A percentile compares a stretch with the other conserved stretches of the same genome.
Evolutionary conservation across 1,140 invertebrate genomes (phyloP).

Genomic region (Drosophila bifasciata): DNA sequence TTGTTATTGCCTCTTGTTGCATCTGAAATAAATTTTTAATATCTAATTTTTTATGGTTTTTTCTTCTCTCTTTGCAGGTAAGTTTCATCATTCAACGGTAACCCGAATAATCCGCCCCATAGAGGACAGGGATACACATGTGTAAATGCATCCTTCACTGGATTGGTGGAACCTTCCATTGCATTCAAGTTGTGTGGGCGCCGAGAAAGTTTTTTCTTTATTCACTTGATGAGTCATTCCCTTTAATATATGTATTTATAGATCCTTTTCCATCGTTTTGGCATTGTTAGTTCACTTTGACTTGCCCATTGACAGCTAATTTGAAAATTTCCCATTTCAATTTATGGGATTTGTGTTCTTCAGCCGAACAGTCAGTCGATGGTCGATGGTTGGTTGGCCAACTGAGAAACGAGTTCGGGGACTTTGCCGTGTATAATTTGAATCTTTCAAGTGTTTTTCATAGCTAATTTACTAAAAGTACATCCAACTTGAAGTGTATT

Average conservation of each 20-base stretch:
- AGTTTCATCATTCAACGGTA: slow-evolving; percentile 56
- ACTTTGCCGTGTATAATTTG: no score
- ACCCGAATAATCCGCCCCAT: slow-evolving; percentile 1
- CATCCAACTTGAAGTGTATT: neutral
- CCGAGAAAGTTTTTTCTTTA: no score
- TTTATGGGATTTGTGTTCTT: no score
- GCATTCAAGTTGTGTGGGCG: no score
- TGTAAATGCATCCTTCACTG: slow-evolving; percentile 25
- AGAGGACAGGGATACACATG: slow-evolving; percentile 17
- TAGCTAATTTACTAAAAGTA: slow-evolving; percentile 2
- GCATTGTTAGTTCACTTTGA: neutral
- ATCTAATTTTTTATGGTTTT: slow-evolving; percentile 66
- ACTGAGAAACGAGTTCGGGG: no score
- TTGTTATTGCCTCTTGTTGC: slow-evolving; percentile 31
- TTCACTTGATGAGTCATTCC: no score
- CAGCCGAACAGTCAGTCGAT: no score
- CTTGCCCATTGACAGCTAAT: neutral
- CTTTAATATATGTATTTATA: no score
- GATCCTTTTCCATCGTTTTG: no score
- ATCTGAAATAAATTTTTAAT: slow-evolving; percentile 63
- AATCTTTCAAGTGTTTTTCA: neutral
- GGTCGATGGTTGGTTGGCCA: no score
- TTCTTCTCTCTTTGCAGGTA: slow-evolving; percentile 64
- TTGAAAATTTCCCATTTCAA: no score
- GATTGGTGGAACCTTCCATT: slow-evolving; percentile 1